Conservation (phyloP, 2,113 vertebrate species). For the Sialia sialis region DNA sequence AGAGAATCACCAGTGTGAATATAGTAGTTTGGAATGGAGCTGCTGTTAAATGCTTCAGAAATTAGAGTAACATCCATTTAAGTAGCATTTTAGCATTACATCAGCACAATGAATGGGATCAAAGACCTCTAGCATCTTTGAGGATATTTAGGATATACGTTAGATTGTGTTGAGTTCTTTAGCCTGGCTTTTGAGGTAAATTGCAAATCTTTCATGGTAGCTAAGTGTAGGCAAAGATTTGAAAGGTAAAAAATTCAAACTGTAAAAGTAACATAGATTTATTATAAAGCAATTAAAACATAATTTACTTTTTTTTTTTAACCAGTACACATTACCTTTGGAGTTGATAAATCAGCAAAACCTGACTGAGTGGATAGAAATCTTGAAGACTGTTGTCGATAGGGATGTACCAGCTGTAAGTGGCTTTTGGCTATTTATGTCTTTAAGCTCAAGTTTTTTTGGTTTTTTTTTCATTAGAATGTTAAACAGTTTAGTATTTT, state of each 20-base stretch:
- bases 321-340: constrained; percentile 90
- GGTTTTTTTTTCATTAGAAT: not conserved
- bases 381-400: constrained; percentile 94
- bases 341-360: constrained; percentile 98
- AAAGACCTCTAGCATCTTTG: not conserved
- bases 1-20: not conserved
- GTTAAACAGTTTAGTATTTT: not conserved
- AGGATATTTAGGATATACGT: not conserved
- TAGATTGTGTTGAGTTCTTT: not conserved
- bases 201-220: not conserved
- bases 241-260: not conserved
- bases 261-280: not conserved
- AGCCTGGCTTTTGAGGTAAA: not conserved
- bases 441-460: not conserved
- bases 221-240: not conserved
- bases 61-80: not conserved
- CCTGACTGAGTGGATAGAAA: constrained; percentile 97
- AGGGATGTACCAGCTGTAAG: constrained; percentile 95
- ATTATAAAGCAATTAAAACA: not conserved
- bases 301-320: not conserved
- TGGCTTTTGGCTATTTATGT: not conserved
- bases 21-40: not conserved
- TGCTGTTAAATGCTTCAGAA: not conserved
- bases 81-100: not conserved
- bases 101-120: not conserved